Percentiles rank a stretch among this genome's conserved stretches.
Conservation (phyloP, 64 coral and sea anemone genomes). For the Dendronephthya gigantea region DNA sequence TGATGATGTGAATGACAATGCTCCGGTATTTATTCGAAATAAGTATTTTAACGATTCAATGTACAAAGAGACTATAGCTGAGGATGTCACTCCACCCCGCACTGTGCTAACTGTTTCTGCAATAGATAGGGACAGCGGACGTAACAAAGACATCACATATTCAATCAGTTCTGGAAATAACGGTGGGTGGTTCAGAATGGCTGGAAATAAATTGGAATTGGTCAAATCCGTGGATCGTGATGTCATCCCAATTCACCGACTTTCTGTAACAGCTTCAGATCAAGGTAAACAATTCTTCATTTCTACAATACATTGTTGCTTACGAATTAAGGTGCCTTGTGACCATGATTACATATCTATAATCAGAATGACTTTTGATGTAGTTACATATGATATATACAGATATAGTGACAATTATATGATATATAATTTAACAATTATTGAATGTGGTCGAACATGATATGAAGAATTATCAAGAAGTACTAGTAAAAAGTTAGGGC, state of each 20-base stretch:
- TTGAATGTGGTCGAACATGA: too few relatives aligned
- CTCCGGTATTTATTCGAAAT: neutral
- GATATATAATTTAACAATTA: too few relatives aligned
- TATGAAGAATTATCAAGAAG: too few relatives aligned
- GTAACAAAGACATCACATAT: neutral
- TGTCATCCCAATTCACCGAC: constrained; percentile 13
- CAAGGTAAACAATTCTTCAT: constrained; percentile 46
- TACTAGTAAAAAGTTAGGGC: too few relatives aligned
- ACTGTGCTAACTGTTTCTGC: neutral
- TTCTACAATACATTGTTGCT: neutral
- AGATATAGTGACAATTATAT: too few relatives aligned
- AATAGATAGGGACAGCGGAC: neutral
- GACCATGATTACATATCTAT: neutral
- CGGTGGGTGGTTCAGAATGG: neutral
- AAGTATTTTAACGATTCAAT: constrained; percentile 1
- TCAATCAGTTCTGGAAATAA: constrained; percentile 14
- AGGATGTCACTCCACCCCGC: neutral
- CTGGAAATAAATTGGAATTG: neutral
- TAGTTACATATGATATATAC: too few relatives aligned
- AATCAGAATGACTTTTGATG: too few relatives aligned
- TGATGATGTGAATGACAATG: constrained; percentile 1
- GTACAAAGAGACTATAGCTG: neutral
- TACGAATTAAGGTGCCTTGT: neutral
- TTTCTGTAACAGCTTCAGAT: constrained; percentile 56
- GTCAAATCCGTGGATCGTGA: neutral